Conservation (phyloP, 1,140 invertebrate species). For the Ephestia elutella region DNA sequence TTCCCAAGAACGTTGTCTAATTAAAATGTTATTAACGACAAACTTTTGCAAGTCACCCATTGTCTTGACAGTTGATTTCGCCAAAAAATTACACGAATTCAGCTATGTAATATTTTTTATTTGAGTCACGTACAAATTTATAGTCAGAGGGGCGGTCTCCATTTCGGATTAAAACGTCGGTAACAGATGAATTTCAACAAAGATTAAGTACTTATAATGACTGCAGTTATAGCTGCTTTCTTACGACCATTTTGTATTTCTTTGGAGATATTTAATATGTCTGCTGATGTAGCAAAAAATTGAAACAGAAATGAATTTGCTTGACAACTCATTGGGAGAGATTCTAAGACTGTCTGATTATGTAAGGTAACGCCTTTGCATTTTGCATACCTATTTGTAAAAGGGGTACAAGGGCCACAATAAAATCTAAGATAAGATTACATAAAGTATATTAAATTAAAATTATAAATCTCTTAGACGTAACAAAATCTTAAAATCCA, state of each 20-base stretch:
- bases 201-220: conserved; percentile 11
- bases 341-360: no score
- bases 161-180: conserved; percentile 58
- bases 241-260: not conserved
- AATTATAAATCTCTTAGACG: no score
- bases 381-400: no score
- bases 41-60: conserved; percentile 4
- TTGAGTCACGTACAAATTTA: conserved; percentile 53
- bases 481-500: not conserved
- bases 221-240: conserved; percentile 2
- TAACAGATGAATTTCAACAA: conserved; percentile 48
- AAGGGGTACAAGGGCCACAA: no score
- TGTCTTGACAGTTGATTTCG: conserved; percentile 15
- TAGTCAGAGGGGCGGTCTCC: conserved; percentile 40
- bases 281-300: no score
- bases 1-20: conserved; percentile 10
- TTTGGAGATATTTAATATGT: no score
- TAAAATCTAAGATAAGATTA: no score
- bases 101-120: conserved; percentile 36
- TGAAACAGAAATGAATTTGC: no score
- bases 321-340: no score
- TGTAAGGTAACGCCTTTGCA: no score
- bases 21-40: conserved; percentile 16
- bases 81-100: conserved; percentile 25
- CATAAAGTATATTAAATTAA: no score